phyloP scores from a whole-genome alignment of 2,113 vertebrate genomes.

The Platichthys flesus region DNA sequence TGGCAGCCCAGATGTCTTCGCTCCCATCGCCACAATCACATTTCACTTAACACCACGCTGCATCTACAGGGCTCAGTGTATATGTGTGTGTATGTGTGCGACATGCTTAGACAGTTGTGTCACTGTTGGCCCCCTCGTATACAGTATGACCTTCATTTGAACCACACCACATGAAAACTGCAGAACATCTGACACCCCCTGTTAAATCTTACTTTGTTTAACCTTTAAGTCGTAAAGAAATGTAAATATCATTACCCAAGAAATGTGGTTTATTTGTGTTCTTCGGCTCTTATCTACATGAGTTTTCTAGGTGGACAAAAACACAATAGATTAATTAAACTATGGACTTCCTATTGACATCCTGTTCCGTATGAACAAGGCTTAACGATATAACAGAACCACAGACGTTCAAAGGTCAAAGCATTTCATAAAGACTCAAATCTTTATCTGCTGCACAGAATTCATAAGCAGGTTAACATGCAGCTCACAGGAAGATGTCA shows the following conservation, averaged over 20 bases:
- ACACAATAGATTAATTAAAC: too few species aligned
- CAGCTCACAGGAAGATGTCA: too few species aligned
- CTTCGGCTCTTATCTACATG: too few species aligned
- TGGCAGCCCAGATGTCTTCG: slow-evolving; percentile 25
- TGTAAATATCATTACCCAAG: background rate
- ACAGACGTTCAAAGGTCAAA: too few species aligned
- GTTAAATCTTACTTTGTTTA: slow-evolving; percentile 14
- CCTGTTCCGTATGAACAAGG: too few species aligned
- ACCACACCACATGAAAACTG: slow-evolving; percentile 24
- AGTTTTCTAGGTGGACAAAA: too few species aligned
- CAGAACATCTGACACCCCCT: slow-evolving; percentile 28
- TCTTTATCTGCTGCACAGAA: too few species aligned
- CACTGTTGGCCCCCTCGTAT: background rate
- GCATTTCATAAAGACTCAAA: too few species aligned
- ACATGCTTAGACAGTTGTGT: slow-evolving; percentile 10
- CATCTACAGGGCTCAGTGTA: background rate
- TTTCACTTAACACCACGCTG: background rate
- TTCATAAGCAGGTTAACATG: too few species aligned
- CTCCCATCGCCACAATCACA: slow-evolving; percentile 23
- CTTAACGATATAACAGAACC: too few species aligned
- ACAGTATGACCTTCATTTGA: slow-evolving; percentile 44
- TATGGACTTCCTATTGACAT: too few species aligned
- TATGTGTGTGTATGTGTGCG: background rate
- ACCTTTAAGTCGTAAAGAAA: background rate
- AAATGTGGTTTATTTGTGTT: background rate